Conservation (phyloP, 2,797 vertebrate genomes). For the Micrastur ruficollis region DNA sequence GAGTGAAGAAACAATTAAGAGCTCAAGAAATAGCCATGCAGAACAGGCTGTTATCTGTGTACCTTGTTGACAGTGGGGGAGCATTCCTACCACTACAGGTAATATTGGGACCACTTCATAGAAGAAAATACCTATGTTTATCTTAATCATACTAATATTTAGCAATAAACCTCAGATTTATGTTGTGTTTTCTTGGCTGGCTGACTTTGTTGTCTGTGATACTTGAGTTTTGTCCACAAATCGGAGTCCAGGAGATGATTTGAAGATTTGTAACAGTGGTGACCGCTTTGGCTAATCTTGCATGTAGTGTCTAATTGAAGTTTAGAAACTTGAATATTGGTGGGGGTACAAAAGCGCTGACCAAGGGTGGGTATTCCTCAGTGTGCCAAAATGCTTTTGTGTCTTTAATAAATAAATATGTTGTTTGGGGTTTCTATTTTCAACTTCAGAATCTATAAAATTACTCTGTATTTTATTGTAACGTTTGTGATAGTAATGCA, state of each 20-base stretch:
- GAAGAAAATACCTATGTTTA: rapidly evolving
- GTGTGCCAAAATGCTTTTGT: neutral
- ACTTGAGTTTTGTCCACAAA: neutral
- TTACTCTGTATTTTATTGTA: neutral
- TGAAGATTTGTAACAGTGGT: neutral
- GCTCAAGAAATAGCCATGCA: constrained; percentile 84
- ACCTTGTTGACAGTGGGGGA: constrained; percentile 86
- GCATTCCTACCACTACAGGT: constrained; percentile 89
- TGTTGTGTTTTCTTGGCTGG: neutral
- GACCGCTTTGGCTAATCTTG: neutral
- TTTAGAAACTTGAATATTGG: neutral
- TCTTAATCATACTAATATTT: neutral
- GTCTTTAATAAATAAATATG: neutral
- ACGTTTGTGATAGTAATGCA: neutral
- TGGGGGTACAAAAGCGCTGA: neutral
- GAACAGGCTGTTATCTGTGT: constrained; percentile 83
- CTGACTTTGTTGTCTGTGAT: neutral
- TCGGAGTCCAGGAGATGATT: neutral
- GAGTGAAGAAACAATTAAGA: constrained; percentile 86
- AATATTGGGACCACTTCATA: neutral
- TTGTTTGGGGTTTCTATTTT: neutral
- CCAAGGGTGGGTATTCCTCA: neutral
- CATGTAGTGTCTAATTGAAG: neutral
- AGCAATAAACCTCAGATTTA: neutral
- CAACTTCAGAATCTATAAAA: neutral